Evolutionary conservation across 1,140 invertebrate genomes (phyloP).

Genomic region (Leucophenga varia): DNA sequence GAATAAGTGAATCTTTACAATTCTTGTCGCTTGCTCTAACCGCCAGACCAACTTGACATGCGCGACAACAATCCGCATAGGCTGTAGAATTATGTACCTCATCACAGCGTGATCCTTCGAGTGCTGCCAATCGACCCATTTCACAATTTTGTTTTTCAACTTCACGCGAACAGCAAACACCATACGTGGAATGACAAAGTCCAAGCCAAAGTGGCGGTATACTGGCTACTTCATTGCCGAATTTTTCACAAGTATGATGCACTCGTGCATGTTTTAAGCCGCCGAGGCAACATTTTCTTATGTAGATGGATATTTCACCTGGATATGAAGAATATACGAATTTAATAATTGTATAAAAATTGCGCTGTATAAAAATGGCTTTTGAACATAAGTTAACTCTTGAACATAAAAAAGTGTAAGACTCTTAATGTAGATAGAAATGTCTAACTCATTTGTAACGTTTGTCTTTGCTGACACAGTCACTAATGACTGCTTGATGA

Average conservation of each 20-base stretch:
- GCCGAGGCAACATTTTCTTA: constrained; percentile 43
- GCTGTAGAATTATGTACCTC: constrained; percentile 18
- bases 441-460: no score
- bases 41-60: constrained; percentile 49
- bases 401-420: no score
- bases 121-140: constrained; percentile 38
- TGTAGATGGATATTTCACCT: constrained; percentile 36
- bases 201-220: constrained; percentile 44
- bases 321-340: neutral
- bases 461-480: no score
- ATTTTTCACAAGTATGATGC: constrained; percentile 23
- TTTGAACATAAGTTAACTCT: no score
- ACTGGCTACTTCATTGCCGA: constrained; percentile 19
- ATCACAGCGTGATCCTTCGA: constrained; percentile 32
- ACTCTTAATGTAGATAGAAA: no score
- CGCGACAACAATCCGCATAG: constrained; percentile 41
- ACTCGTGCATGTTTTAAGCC: constrained; percentile 34
- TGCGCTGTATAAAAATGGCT: no score
- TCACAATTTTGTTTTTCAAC: constrained; percentile 34
- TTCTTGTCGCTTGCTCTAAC: constrained; percentile 42
- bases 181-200: constrained; percentile 42
- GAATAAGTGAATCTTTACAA: constrained; percentile 36
- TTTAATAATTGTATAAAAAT: neutral
- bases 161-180: constrained; percentile 45
- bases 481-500: no score